Conservation (phyloP, 2,113 vertebrate species). For the Megaceryle maxima region DNA sequence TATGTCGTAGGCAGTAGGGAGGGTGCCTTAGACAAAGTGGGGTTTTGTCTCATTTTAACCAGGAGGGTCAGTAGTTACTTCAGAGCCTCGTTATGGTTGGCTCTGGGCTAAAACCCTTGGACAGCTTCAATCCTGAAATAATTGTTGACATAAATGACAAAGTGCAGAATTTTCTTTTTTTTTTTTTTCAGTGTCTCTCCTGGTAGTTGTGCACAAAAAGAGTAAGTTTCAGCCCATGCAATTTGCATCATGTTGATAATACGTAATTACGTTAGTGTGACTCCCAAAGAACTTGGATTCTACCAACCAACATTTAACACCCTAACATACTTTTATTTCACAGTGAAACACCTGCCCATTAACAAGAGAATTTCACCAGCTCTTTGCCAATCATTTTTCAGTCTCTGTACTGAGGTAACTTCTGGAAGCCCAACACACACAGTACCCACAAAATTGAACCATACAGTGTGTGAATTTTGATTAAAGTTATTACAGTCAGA, state of each 20-base stretch:
- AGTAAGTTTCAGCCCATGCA: not conserved
- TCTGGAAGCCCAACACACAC: not conserved
- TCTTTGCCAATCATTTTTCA: not conserved
- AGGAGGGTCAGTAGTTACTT: slow-evolving; percentile 7
- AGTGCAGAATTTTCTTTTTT: not conserved
- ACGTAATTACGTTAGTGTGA: not conserved
- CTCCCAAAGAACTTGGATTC: not conserved
- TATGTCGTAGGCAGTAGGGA: not conserved
- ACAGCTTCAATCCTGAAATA: not conserved
- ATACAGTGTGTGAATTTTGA: not conserved
- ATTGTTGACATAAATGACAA: not conserved
- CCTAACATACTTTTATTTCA: not conserved
- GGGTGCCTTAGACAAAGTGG: not conserved
- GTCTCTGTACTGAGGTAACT: no score
- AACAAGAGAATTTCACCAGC: not conserved
- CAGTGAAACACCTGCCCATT: not conserved
- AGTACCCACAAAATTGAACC: not conserved
- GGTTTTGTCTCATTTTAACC: slow-evolving; percentile 7
- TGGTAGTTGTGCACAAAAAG: not conserved
- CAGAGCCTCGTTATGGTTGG: not conserved
- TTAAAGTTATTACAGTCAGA: not conserved
- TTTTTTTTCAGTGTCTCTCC: not conserved
- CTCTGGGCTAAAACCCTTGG: not conserved
- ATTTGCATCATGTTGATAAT: not conserved
- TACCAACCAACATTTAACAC: not conserved